These are phyloP conservation scores for Hypselothyrea guttata DNA, from an alignment of 2,888 invertebrate species.

Conservation along the genomic window DNA sequence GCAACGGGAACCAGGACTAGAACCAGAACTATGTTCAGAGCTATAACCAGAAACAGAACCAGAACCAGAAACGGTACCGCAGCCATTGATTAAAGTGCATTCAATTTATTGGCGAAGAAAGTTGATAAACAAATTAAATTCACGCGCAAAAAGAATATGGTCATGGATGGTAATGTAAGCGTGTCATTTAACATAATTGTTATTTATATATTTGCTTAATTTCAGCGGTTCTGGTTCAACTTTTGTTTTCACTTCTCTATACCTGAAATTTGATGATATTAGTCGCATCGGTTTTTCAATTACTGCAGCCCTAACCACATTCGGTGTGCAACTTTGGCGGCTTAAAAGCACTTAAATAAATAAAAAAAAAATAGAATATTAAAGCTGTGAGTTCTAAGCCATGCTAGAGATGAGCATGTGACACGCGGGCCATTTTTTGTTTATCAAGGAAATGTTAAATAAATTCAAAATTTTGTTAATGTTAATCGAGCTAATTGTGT, in stretches of 20 bases:
- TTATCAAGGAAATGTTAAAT: too few species aligned
- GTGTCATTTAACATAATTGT: too few species aligned
- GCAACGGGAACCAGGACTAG: too few species aligned
- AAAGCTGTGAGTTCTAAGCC: background rate
- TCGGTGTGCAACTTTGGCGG: constrained; percentile 37
- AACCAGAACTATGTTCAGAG: too few species aligned
- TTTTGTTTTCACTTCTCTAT: constrained; percentile 24
- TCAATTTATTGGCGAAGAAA: too few species aligned
- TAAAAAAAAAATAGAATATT: background rate
- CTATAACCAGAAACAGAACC: too few species aligned
- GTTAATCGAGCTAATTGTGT: too few species aligned
- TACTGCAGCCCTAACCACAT: constrained; percentile 36
- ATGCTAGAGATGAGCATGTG: constrained; percentile 12
- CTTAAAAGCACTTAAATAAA: constrained; percentile 46
- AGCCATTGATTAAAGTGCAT: too few species aligned
- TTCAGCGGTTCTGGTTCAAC: constrained; percentile 24
- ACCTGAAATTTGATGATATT: constrained; percentile 38
- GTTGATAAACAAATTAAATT: too few species aligned
- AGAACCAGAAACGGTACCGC: too few species aligned
- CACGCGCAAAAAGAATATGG: too few species aligned
- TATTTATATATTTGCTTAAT: constrained; percentile 20
- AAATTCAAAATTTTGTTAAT: background rate
- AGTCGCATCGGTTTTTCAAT: constrained; percentile 47
- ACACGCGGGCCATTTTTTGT: background rate
- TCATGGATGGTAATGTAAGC: too few species aligned